Evolutionary conservation across 2,888 invertebrate species (phyloP).

Genomic region (Perdita meconis): DNA sequence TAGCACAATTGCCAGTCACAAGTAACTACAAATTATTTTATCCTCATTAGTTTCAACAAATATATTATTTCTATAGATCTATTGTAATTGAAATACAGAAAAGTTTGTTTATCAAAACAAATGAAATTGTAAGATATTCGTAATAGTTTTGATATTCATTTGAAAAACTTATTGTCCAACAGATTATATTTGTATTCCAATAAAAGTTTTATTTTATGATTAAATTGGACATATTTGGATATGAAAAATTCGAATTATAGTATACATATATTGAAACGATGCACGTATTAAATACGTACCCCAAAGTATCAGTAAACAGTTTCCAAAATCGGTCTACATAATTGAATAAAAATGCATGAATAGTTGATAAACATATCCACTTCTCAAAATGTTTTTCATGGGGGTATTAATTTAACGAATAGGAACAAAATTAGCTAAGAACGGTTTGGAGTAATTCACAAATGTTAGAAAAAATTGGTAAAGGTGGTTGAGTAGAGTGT

Average conservation of each 20-base stretch:
- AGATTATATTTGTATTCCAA: neutral
- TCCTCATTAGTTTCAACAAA: neutral
- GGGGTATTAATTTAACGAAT: neutral
- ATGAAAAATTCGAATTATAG: neutral
- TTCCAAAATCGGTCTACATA: constrained; percentile 14
- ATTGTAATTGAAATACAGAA: neutral
- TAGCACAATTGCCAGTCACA: constrained; percentile 34
- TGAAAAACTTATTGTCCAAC: neutral
- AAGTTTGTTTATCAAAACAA: neutral
- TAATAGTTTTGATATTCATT: neutral
- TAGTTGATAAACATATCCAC: neutral
- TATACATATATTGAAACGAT: neutral
- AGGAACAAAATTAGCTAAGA: neutral
- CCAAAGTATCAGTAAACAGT: constrained; percentile 11
- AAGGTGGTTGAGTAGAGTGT: constrained; percentile 27
- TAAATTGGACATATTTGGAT: neutral
- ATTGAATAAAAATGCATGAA: constrained; percentile 3
- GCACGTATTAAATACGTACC: neutral
- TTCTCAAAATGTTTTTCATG: neutral
- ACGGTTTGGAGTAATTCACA: neutral
- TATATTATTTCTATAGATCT: too few relatives aligned
- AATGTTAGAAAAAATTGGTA: constrained; percentile 7
- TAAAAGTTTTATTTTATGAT: neutral
- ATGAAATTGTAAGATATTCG: neutral
- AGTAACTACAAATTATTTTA: constrained; percentile 50